Conservation (phyloP, 2,888 invertebrate genomes). For the Leptothorax acervorum region DNA sequence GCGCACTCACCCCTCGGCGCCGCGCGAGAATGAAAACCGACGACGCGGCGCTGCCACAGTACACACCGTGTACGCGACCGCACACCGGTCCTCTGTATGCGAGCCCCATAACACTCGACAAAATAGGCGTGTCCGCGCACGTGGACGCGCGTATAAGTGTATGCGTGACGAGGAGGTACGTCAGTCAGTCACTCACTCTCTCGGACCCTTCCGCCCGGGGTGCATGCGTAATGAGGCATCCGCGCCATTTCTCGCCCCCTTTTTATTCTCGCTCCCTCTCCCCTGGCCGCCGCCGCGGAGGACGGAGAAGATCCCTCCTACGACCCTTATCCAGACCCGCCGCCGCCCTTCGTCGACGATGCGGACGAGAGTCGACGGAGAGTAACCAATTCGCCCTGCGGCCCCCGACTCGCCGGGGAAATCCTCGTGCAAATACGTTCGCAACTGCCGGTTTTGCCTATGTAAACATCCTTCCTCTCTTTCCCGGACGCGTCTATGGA, state of each 20-base stretch:
- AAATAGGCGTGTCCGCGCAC: conserved; percentile 54
- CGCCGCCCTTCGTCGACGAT: conserved; percentile 62
- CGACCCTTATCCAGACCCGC: conserved; percentile 59
- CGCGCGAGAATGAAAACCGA: conserved; percentile 34
- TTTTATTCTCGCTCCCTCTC: conserved; percentile 53
- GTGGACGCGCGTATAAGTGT: conserved; percentile 23
- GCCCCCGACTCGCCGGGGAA: conserved; percentile 54
- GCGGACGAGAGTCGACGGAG: conserved; percentile 59
- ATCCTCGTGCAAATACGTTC: conserved; percentile 70
- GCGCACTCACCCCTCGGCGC: neutral
- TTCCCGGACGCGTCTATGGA: conserved; percentile 56
- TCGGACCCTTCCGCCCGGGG: conserved; percentile 72
- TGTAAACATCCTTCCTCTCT: conserved; percentile 58
- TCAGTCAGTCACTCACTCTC: conserved; percentile 82
- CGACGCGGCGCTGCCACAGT: conserved; percentile 28
- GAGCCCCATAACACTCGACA: conserved; percentile 64
- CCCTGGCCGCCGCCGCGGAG: neutral
- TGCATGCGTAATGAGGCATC: conserved; percentile 83
- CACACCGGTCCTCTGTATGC: conserved; percentile 30
- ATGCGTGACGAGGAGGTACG: conserved; percentile 71
- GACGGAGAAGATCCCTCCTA: conserved; percentile 67
- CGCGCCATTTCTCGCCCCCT: conserved; percentile 75
- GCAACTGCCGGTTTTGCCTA: conserved; percentile 66
- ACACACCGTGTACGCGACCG: conserved; percentile 1
- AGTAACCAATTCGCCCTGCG: conserved; percentile 52